Conservation (phyloP, 2,888 invertebrate species). For the Dexiosoma caninum region DNA sequence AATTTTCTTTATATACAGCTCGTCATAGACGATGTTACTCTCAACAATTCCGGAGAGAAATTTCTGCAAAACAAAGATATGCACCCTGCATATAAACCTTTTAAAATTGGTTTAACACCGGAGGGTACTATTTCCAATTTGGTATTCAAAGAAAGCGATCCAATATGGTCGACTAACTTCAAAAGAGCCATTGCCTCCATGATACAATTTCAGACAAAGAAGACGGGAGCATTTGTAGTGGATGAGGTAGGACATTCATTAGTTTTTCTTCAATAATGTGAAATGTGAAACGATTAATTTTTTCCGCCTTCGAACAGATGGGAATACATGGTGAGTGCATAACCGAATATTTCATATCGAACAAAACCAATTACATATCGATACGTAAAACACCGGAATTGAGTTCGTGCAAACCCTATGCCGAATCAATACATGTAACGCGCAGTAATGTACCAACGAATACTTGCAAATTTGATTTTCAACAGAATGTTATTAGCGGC, state of each 20-base stretch:
- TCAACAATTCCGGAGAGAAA: slow-evolving; percentile 77
- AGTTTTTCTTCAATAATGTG: background rate
- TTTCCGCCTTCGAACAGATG: slow-evolving; percentile 76
- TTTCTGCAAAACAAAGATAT: slow-evolving; percentile 77
- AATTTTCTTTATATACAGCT: slow-evolving; percentile 68
- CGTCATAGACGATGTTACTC: slow-evolving; percentile 76
- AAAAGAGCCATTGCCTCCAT: slow-evolving; percentile 83
- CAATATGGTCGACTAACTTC: slow-evolving; percentile 83
- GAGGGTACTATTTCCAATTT: slow-evolving; percentile 76
- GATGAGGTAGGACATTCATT: slow-evolving; percentile 75
- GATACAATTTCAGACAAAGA: slow-evolving; percentile 80
- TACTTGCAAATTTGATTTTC: slow-evolving; percentile 77
- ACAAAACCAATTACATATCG: slow-evolving; percentile 76
- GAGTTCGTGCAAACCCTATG: slow-evolving; percentile 74
- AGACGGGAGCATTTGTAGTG: slow-evolving; percentile 77
- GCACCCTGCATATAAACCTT: slow-evolving; percentile 77
- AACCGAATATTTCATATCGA: slow-evolving; percentile 78
- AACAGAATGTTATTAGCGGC: slow-evolving; percentile 77
- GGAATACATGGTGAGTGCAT: slow-evolving; percentile 81
- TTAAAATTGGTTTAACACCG: slow-evolving; percentile 74
- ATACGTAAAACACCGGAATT: slow-evolving; percentile 77
- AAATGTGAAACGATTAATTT: background rate
- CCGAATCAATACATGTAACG: slow-evolving; percentile 76
- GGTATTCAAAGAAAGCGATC: slow-evolving; percentile 78
- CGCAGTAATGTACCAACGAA: slow-evolving; percentile 77